Base-by-base conservation (phyloP, 2,113 vertebrate genomes). In the Gopherus flavomarginatus region DNA sequence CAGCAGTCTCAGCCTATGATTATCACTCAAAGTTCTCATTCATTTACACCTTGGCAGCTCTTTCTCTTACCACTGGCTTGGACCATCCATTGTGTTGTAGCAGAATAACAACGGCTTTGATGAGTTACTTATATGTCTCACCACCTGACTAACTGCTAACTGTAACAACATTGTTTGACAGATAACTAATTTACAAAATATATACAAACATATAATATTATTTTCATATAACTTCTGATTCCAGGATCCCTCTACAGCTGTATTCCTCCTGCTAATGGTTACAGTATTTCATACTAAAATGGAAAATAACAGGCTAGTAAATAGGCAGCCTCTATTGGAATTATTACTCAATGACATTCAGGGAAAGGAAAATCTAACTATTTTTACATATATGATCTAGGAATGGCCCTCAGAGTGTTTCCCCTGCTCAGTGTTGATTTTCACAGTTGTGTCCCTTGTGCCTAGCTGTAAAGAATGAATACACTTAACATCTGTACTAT, bases 291-390 rank as follows among this genome's bases (percentile, higher is more conserved):
- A 91, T n/a, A 9, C 8, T 49, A 3, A 6, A 35, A 13, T 72
- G 54, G 49, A 95, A 90, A 84, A 57, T 89, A 92, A 85, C 53
- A 22, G 72, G 44, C 65, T 81, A 52, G 62, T 35, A 95, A 87
- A 65, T 35, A 24, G 52, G 50, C 85, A 53, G 31, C 72, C 69
- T 59, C 47, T 35, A 11, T 78, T 89, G 69, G 72, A 92, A 94
- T 86, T 56, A 89, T 59, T 92, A 89, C 72, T 82, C 9, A 17
- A 31, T 62, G 38, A 79, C 53, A 26, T 21, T 10, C 38, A 82
- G 22, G 7, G 21, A 69, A 26, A 77, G 8, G 38, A 89, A 88
- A 53, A 80, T 47, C 31, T 29, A 56, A 72, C 31, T 53, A 17
- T 22, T 65, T 84, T 56, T 49, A 42, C 0, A 1, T 78, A 92